These are phyloP conservation scores for Heliconius eleuchia DNA, from an alignment of 1,140 invertebrate genomes.

Conservation along the genomic window DNA sequence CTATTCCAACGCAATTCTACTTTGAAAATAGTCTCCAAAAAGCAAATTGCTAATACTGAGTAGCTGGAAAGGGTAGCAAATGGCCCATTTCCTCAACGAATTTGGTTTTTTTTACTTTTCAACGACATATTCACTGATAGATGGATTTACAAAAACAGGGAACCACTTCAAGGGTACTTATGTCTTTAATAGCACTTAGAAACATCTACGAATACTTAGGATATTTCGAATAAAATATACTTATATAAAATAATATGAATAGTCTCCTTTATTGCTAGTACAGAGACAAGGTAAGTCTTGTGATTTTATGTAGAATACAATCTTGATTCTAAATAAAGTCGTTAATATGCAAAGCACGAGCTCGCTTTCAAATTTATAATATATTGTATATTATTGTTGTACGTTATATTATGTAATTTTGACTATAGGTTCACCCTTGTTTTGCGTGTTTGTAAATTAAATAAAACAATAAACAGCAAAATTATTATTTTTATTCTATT, in stretches of 20 bases:
- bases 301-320: too few species aligned
- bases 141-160: background rate
- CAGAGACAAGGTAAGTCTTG: too few species aligned
- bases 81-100: conserved; percentile 56
- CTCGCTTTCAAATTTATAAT: too few species aligned
- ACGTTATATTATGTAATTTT: background rate
- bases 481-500: too few species aligned
- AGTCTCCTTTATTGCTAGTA: too few species aligned
- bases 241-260: too few species aligned
- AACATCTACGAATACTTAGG: too few species aligned
- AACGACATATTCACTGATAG: conserved; percentile 23
- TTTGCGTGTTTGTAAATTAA: background rate
- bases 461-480: background rate
- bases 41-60: conserved; percentile 63
- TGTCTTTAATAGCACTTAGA: background rate
- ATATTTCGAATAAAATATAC: too few species aligned
- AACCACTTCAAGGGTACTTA: background rate
- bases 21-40: conserved; percentile 25
- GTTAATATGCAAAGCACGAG: too few species aligned
- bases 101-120: conserved; percentile 48
- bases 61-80: conserved; percentile 55
- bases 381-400: background rate
- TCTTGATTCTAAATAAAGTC: too few species aligned
- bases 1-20: background rate
- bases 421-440: background rate